Evolutionary conservation across 1,140 invertebrate genomes (phyloP), one percentile per base, ranked within the genome.

Genomic region (Drosophila murphyi): DNA sequence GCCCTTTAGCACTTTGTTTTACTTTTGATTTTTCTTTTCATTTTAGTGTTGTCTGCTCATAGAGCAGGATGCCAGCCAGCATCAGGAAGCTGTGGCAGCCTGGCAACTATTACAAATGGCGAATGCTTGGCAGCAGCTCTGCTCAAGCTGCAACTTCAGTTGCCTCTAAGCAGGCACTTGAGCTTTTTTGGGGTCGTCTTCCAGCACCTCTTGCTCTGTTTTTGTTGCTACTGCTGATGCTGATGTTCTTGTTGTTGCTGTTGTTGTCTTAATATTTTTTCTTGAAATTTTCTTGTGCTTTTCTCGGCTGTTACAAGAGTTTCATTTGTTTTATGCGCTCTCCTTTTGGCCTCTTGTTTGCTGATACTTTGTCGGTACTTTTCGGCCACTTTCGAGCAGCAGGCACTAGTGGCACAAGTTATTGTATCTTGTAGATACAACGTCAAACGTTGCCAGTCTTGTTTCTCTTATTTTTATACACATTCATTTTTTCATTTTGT

Each of bases 271-370:
- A 89, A 87, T 87, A 87, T 87, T 87, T 87, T 60, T 87, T 83
- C 83, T 87, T 87, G 83, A 87, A 88, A 87, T 80, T 87, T 87
- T 89, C 83, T 87, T 87, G 83, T 77, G 85, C 83, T 87, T 87
- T 87, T 87, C 83, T 79, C 83, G 67, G 76, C 74, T 47, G 47
- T 56, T 78, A 89, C 85, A 88, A 89, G 85, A 89, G 80, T 88
- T 88, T 88, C 85, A 88, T 88, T 88, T 88, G 85, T 88, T 88
- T 88, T 89, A 88, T 88, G 85, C 80, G 83, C 85, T 88, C 85
- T 87, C 79, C 79, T 88, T 76, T 87, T 87, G 68, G 35, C 47
- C 59, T 52, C 41, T 68, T 89, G 85, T 89, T 89, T 89, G 86
- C 86, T 81, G 72, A 89, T 89, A 89, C 85, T 89, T 89, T 89